These are phyloP conservation scores for Palythoa grandis DNA, from an alignment of 92 coral and sea anemone species.

Conservation along the genomic window DNA sequence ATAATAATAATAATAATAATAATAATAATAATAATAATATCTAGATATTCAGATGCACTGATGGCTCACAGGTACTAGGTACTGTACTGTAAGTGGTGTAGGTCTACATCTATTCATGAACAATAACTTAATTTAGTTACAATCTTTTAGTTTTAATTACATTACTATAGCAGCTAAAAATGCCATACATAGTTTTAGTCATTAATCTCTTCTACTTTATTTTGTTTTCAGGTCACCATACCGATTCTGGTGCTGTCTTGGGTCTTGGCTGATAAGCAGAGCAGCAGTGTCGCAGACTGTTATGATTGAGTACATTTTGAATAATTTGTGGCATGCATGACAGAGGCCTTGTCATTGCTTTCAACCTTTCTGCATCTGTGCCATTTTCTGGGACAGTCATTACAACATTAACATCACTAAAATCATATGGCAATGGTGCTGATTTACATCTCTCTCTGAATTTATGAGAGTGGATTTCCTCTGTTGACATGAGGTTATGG, in stretches of 20 bases:
- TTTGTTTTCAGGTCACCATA: conserved; percentile 51
- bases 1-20: no score
- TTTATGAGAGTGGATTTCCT: conserved; percentile 62
- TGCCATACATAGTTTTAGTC: neutral
- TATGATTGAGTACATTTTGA: conserved; percentile 84
- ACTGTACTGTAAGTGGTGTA: no score
- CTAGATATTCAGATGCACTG: no score
- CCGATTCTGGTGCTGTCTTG: conserved; percentile 68
- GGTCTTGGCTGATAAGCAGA: conserved; percentile 79
- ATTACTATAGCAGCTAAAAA: neutral
- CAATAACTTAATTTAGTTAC: neutral
- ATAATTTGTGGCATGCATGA: conserved; percentile 89
- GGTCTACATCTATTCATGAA: neutral
- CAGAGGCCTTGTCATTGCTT: conserved; percentile 83
- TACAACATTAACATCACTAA: conserved; percentile 72
- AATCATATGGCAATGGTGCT: conserved; percentile 86
- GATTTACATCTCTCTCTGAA: conserved; percentile 79
- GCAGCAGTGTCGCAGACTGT: conserved; percentile 84
- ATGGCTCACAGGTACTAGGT: no score
- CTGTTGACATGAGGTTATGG: conserved; percentile 72
- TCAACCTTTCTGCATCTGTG: conserved; percentile 66
- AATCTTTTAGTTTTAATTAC: no score
- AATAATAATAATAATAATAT: no score
- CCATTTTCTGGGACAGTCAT: conserved; percentile 69
- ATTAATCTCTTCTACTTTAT: neutral